These are phyloP conservation scores for Plagodis dolabraria DNA, from an alignment of 2,888 invertebrate species.

Conservation along the genomic window DNA sequence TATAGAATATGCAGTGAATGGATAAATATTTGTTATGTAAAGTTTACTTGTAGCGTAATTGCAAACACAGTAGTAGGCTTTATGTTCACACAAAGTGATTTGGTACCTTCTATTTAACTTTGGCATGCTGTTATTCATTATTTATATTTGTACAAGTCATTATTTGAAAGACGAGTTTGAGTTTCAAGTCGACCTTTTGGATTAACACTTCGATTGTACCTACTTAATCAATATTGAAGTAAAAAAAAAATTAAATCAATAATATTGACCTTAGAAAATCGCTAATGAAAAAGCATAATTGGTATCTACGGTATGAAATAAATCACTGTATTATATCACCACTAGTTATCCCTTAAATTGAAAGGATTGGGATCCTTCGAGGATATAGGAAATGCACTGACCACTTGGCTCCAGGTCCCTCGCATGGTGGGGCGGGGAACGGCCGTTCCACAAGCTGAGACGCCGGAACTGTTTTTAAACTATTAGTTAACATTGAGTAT, in stretches of 20 bases:
- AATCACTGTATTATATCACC: neutral
- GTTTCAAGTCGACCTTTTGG: no score
- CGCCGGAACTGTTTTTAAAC: conserved; percentile 74
- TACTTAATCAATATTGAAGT: no score
- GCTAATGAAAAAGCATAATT: no score
- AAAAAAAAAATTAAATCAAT: no score
- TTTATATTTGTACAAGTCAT: neutral
- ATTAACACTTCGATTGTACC: no score
- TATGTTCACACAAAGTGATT: neutral
- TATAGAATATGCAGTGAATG: neutral
- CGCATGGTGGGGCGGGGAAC: conserved; percentile 82
- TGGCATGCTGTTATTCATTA: conserved; percentile 7
- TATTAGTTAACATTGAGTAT: conserved; percentile 63
- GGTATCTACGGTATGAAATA: neutral
- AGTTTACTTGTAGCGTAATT: conserved; percentile 7
- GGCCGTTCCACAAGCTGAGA: conserved; percentile 67
- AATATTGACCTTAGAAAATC: no score
- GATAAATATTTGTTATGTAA: neutral
- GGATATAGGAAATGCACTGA: conserved; percentile 66
- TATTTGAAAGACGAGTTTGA: no score
- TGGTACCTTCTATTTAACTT: conserved; percentile 3
- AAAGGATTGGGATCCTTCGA: neutral
- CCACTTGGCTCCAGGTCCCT: conserved; percentile 86
- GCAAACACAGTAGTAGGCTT: conserved; percentile 1
- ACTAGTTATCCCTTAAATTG: neutral